Percentiles rank a stretch among this genome's conserved stretches.
Conservation (phyloP, 92 coral and sea anemone species). For the Porites rus region DNA sequence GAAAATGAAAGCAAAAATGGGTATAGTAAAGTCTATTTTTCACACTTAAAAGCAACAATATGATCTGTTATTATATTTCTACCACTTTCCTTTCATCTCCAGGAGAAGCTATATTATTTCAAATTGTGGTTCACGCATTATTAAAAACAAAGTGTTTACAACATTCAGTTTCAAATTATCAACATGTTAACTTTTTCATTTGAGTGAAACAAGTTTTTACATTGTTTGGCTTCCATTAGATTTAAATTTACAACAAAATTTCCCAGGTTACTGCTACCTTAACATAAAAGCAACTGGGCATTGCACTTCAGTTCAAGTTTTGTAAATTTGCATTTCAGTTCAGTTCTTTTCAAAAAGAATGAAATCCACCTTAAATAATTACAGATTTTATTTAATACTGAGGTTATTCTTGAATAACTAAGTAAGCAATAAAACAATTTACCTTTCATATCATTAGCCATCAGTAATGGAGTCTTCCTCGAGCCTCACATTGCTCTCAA, state of each 20-base stretch:
- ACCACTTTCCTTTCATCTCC: not conserved
- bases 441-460: constrained; percentile 45
- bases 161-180: not conserved
- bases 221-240: too few relatives aligned
- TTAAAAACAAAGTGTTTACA: not conserved
- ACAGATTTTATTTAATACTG: not conserved
- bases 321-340: too few relatives aligned
- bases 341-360: not conserved
- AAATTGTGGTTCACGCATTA: not conserved
- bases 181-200: not conserved
- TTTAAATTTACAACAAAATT: too few relatives aligned
- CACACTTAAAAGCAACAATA: not conserved
- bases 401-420: not conserved
- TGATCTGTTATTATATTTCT: not conserved
- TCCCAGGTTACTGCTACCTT: too few relatives aligned
- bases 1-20: not conserved
- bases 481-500: constrained; percentile 35
- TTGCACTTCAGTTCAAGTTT: too few relatives aligned
- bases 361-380: not conserved
- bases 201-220: too few relatives aligned
- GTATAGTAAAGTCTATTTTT: not conserved
- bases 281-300: too few relatives aligned
- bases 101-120: not conserved
- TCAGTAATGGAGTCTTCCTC: constrained; percentile 39
- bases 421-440: constrained; percentile 3